Conservation (phyloP, 2,113 vertebrate genomes). For the Melanerpes aurifrons region DNA sequence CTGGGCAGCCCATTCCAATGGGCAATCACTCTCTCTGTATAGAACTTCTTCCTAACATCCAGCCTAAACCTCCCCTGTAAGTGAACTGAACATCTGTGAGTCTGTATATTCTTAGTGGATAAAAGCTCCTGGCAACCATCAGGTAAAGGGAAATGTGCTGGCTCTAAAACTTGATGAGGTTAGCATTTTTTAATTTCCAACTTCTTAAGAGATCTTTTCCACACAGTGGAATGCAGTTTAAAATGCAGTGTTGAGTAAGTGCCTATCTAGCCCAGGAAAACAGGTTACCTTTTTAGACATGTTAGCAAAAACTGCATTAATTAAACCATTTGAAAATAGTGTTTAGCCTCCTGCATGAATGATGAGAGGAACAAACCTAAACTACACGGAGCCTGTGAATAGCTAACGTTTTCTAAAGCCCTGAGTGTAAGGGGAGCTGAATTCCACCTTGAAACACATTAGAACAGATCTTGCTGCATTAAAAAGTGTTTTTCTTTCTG, state of each 20-base stretch:
- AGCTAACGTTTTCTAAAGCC: background rate
- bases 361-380: background rate
- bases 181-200: background rate
- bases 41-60: too few species aligned
- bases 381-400: background rate
- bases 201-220: background rate
- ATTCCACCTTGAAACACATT: background rate
- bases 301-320: background rate
- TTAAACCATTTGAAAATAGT: background rate
- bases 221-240: background rate
- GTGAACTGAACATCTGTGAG: background rate
- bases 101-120: background rate
- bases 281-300: background rate
- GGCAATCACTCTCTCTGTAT: too few species aligned
- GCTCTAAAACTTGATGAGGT: background rate
- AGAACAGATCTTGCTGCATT: background rate
- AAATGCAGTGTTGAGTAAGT: background rate
- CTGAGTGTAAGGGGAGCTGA: background rate
- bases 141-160: background rate
- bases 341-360: background rate
- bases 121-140: conserved; percentile 1
- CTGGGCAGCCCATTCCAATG: too few species aligned
- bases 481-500: background rate
- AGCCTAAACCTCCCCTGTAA: background rate
- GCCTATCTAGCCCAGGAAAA: background rate